Base-by-base conservation (phyloP, 2,113 vertebrate genomes). In the Xiphophorus maculatus region DNA sequence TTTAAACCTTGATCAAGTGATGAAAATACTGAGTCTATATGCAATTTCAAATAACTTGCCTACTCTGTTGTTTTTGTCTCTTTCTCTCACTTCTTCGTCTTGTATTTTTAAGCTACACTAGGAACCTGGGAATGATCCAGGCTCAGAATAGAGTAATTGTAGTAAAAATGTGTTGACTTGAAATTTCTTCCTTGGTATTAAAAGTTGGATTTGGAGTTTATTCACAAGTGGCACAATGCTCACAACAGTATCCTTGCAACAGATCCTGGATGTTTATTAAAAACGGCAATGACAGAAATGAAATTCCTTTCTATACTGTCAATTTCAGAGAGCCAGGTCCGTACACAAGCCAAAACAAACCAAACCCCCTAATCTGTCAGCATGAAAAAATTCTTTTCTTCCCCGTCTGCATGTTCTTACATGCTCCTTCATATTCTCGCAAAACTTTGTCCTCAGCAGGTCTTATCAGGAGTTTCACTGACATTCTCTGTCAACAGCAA, bases 401-500 rank as follows among this genome's bases (percentile, higher is more conserved):
- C 3, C 22, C 32, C n/a, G 37, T 10, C 17, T 58, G 32, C 77
- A 29, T 0, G 85, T 69, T 76, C 42, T 63, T 62, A 84, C 91
- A 69, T 71, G 88, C 51, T 35, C n/a, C 14, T 58, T 73, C 72
- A 32, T 75, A 40, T 79, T 63, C 61, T 76, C 60, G 69, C 81
- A 27, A 65, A 83, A 76, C 74, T 76, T 48, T 54, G 70, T 78
- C 67, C 68, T 77, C 66, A 70, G 67, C 13, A 51, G 30, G 64
- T 17, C 70, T 64, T 81, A 88, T 80, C 84, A 74, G 81, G 63
- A 79, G 73, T 79, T 80, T 85, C 77, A 63, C 25, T 63, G 65
- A 89, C 77, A 79, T 48, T 72, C 63, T 69, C 76, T 73, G 73
- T 90, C 89, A 89, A 89, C 82, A 89, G 27, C 0, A 14, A n/a